These are phyloP conservation scores for Zhuqinia jingwanae DNA, from an alignment of 2,888 invertebrate species.

Conservation along the genomic window DNA sequence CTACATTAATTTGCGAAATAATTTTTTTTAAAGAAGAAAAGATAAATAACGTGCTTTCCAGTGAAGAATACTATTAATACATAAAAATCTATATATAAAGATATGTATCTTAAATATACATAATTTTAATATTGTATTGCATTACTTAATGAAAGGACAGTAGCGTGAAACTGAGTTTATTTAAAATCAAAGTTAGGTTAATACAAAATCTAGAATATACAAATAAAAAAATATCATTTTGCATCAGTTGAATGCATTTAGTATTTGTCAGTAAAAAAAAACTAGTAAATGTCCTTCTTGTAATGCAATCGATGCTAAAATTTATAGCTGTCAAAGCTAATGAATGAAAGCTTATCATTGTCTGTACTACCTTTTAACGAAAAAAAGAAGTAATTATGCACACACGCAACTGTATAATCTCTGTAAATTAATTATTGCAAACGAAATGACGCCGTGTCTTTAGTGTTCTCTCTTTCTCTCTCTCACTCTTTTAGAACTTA, in stretches of 20 bases:
- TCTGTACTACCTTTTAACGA: no score
- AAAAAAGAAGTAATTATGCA: conserved; percentile 22
- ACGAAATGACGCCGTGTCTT: conserved; percentile 31
- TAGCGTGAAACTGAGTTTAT: conserved; percentile 31
- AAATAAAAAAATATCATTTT: not conserved
- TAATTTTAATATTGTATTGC: not conserved
- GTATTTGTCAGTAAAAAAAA: no score
- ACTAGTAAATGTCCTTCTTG: not conserved
- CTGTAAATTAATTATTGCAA: conserved; percentile 8
- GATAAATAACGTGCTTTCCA: conserved; percentile 45
- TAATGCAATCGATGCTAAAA: not conserved
- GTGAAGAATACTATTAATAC: conserved; percentile 41
- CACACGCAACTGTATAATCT: not conserved
- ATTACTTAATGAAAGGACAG: not conserved
- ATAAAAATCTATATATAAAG: not conserved
- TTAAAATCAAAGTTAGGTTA: conserved; percentile 5
- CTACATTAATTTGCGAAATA: conserved; percentile 48
- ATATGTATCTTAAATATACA: not conserved
- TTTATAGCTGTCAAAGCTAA: not conserved
- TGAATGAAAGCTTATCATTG: not conserved
- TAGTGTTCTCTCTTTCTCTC: conserved; percentile 8
- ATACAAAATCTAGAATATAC: not conserved
- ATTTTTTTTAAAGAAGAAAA: not conserved
- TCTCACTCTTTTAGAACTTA: not conserved
- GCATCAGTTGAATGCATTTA: not conserved